phyloP scores from a whole-genome alignment of 2,113 vertebrate genomes.

The Tiliqua scincoides region DNA sequence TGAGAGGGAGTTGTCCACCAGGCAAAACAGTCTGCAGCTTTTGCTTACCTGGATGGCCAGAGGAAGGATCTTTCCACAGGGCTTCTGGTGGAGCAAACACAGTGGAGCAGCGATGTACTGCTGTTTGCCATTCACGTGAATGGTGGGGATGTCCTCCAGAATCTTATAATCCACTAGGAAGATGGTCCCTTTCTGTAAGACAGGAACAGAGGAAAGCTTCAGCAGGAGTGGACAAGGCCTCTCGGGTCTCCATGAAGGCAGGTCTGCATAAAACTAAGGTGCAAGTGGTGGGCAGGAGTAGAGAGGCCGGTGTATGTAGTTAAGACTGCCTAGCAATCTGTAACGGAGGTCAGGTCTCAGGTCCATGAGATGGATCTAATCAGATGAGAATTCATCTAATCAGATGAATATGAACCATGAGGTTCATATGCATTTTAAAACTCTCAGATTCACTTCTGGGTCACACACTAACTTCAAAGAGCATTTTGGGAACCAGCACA shows the following conservation, averaged over 20 bases:
- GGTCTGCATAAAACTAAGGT: background rate
- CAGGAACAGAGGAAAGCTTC: background rate
- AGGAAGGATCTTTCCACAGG: conserved; percentile 71
- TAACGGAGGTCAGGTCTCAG: background rate
- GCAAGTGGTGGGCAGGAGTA: too few species aligned
- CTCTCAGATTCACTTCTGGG: too few species aligned
- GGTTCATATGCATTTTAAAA: too few species aligned
- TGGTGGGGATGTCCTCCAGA: conserved; percentile 64
- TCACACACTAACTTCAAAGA: too few species aligned
- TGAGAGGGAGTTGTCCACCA: background rate
- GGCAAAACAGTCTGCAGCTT: background rate
- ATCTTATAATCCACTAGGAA: conserved; percentile 82
- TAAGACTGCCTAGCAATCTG: background rate
- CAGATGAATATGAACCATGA: too few species aligned
- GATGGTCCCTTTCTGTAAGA: conserved; percentile 76
- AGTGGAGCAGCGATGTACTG: conserved; percentile 78
- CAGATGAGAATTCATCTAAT: too few species aligned
- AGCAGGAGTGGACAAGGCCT: background rate
- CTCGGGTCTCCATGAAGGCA: background rate
- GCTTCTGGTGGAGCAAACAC: conserved; percentile 75
- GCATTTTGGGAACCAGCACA: too few species aligned
- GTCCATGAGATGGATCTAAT: too few species aligned
- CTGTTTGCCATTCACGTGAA: conserved; percentile 65
- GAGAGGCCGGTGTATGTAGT: too few species aligned
- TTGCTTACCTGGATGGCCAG: conserved; percentile 82